A percentile compares a stretch with the other conserved stretches of the same genome.
Conservation (phyloP, 2,888 invertebrate genomes). For the Adelognathus sp. region DNA sequence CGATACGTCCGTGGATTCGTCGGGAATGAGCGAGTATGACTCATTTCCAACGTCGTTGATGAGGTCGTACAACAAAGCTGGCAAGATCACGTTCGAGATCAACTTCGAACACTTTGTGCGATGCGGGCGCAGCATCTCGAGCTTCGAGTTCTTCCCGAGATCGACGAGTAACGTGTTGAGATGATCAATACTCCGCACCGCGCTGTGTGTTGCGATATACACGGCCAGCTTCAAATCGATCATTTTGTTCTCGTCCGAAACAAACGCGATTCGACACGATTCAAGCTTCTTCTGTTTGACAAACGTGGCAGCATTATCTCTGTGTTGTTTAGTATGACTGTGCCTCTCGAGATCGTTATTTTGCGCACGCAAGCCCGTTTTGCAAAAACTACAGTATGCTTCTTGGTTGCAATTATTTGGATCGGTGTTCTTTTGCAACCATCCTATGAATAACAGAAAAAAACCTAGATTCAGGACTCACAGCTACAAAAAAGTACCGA, state of each 20-base stretch:
- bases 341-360: slow-evolving; percentile 42
- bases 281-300: slow-evolving; percentile 37
- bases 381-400: slow-evolving; percentile 43
- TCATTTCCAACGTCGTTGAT: slow-evolving; percentile 58
- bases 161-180: slow-evolving; percentile 55
- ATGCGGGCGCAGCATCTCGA: slow-evolving; percentile 52
- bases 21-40: slow-evolving; percentile 62
- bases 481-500: too few relatives aligned
- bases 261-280: slow-evolving; percentile 19
- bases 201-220: slow-evolving; percentile 57
- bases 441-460: slow-evolving; percentile 22
- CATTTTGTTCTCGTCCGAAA: slow-evolving; percentile 40
- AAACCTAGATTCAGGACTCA: not conserved
- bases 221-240: slow-evolving; percentile 57
- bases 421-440: slow-evolving; percentile 29
- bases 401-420: slow-evolving; percentile 11
- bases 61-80: slow-evolving; percentile 58
- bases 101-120: slow-evolving; percentile 64
- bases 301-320: slow-evolving; percentile 28
- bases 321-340: slow-evolving; percentile 37
- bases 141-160: slow-evolving; percentile 40
- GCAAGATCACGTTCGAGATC: slow-evolving; percentile 61
- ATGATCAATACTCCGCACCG: slow-evolving; percentile 59
- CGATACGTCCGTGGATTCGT: slow-evolving; percentile 65
- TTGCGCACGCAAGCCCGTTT: slow-evolving; percentile 34